A percentile compares a stretch with the other conserved stretches of the same genome.
These are phyloP conservation scores for Mystacides longicornis DNA, from an alignment of 2,888 invertebrate genomes.

Conservation along the genomic window DNA sequence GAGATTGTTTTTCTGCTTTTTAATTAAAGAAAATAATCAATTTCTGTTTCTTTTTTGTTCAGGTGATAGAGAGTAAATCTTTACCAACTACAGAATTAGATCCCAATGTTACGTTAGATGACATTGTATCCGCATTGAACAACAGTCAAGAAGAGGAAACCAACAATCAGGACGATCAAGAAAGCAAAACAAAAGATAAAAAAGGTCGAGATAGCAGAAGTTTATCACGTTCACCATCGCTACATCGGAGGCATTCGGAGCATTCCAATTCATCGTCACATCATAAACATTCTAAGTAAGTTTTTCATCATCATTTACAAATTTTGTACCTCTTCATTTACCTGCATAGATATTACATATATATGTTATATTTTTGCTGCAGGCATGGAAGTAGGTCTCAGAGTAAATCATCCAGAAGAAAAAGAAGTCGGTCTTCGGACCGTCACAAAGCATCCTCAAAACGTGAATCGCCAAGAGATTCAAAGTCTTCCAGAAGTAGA, in stretches of 20 bases:
- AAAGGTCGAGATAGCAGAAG: slow-evolving; percentile 9
- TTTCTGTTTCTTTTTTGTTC: slow-evolving; percentile 12
- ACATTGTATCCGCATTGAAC: slow-evolving; percentile 57
- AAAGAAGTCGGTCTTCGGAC: slow-evolving; percentile 18
- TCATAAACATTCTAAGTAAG: slow-evolving; percentile 24
- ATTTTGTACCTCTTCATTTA: neutral
- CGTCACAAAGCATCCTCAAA: slow-evolving; percentile 16
- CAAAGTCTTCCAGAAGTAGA: slow-evolving; percentile 29
- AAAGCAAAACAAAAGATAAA: slow-evolving; percentile 17
- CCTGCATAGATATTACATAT: neutral
- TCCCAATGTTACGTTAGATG: slow-evolving; percentile 57
- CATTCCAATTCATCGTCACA: slow-evolving; percentile 11
- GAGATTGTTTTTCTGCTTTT: too few species aligned
- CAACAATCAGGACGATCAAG: slow-evolving; percentile 22
- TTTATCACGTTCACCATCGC: slow-evolving; percentile 11
- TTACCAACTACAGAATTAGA: slow-evolving; percentile 56
- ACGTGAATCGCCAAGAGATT: slow-evolving; percentile 19
- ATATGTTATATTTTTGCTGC: neutral
- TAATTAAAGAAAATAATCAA: too few species aligned
- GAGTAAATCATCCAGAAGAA: slow-evolving; percentile 21
- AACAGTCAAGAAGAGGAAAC: slow-evolving; percentile 35
- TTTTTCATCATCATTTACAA: neutral
- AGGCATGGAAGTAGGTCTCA: slow-evolving; percentile 23
- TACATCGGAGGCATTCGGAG: slow-evolving; percentile 9
- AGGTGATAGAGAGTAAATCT: slow-evolving; percentile 57